phyloP scores from a whole-genome alignment of 2,797 vertebrate genomes.

The Danio aesculapii region DNA sequence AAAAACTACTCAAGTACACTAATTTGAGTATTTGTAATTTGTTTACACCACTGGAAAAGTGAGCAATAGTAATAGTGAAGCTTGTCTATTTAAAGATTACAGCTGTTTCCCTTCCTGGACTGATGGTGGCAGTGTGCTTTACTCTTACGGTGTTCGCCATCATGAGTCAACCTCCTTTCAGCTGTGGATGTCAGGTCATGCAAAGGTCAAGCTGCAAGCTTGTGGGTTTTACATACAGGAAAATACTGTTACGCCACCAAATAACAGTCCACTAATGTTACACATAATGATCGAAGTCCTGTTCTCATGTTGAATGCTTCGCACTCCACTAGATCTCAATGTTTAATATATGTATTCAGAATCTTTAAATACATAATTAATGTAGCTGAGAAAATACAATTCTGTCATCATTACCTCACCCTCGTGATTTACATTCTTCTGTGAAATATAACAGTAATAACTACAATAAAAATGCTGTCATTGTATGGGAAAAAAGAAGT shows the following conservation, averaged over 20 bases:
- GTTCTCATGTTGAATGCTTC: background rate
- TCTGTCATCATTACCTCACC: background rate
- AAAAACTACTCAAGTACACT: too few relatives aligned
- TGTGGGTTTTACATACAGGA: conserved; percentile 6
- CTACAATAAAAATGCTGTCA: too few relatives aligned
- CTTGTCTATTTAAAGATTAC: background rate
- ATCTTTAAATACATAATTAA: background rate
- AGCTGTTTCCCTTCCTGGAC: conserved; percentile 44
- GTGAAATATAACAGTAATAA: background rate
- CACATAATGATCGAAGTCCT: background rate
- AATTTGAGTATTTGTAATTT: too few relatives aligned
- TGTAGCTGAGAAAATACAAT: background rate
- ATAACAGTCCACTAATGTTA: background rate
- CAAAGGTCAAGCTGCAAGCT: conserved; percentile 15
- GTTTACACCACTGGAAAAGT: too few relatives aligned
- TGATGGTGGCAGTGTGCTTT: conserved; percentile 51
- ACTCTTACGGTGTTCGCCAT: background rate
- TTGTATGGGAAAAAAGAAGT: background rate
- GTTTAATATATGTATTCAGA: background rate
- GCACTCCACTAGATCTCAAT: background rate
- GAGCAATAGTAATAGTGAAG: background rate
- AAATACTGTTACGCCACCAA: conserved; percentile 10
- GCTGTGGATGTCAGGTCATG: conserved; percentile 5
- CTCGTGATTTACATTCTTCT: background rate
- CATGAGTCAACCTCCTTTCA: background rate